Evolutionary conservation across 2,797 vertebrate species (phyloP).

Genomic region (Enoplosus armatus): DNA sequence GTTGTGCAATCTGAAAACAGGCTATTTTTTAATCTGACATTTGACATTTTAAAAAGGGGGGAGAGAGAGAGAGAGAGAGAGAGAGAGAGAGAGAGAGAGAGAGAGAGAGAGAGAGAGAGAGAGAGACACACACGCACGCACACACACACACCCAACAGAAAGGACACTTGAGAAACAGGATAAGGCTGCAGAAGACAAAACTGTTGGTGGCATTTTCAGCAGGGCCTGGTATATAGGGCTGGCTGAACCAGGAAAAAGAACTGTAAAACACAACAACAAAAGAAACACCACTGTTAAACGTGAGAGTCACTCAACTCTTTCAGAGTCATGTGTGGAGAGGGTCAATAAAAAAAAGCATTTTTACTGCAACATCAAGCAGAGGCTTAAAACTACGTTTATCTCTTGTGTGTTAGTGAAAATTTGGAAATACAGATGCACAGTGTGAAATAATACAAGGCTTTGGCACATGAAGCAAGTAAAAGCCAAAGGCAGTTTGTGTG

Average conservation of each 20-base stretch:
- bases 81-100: slow-evolving; percentile 65
- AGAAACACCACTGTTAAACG: slow-evolving; percentile 99
- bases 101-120: slow-evolving; percentile 36
- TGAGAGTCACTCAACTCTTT: slow-evolving; percentile 92
- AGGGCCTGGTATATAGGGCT: slow-evolving; percentile 99
- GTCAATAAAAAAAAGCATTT: slow-evolving; percentile 76
- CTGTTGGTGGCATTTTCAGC: slow-evolving; percentile 99
- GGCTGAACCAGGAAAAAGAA: slow-evolving; percentile 99
- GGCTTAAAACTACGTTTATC: slow-evolving; percentile 57
- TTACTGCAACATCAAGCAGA: slow-evolving; percentile 75
- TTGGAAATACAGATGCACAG: slow-evolving; percentile 60
- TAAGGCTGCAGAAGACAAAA: slow-evolving; percentile 99
- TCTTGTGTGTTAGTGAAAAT: slow-evolving; percentile 62
- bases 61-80: slow-evolving; percentile 85
- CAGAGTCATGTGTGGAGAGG: slow-evolving; percentile 94
- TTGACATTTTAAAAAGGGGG: slow-evolving; percentile 79
- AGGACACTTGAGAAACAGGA: slow-evolving; percentile 99
- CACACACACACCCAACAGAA: slow-evolving; percentile 91
- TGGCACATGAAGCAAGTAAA: slow-evolving; percentile 57
- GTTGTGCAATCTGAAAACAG: slow-evolving; percentile 84
- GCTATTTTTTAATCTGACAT: slow-evolving; percentile 79
- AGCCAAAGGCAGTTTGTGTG: slow-evolving; percentile 55
- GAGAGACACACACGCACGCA: slow-evolving; percentile 84
- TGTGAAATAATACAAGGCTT: slow-evolving; percentile 52
- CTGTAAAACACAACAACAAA: slow-evolving; percentile 99